These are phyloP conservation scores for Trachelus iudaicus DNA, from an alignment of 2,888 invertebrate genomes.

Conservation along the genomic window DNA sequence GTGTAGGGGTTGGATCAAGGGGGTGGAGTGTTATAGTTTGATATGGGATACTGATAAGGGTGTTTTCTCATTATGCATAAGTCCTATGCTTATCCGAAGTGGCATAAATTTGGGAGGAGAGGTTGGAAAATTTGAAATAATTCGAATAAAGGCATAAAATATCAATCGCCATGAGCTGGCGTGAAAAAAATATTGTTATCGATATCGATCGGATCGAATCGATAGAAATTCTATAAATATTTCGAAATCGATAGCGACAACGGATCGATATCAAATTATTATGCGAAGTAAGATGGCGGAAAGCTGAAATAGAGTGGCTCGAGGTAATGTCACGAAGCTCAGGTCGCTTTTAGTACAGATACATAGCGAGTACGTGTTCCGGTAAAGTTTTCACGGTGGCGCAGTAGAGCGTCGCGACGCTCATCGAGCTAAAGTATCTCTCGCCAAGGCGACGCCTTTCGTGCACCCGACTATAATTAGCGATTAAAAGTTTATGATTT, in stretches of 20 bases:
- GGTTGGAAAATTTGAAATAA: too few species aligned
- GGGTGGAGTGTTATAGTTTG: neutral
- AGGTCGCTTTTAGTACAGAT: neutral
- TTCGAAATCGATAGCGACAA: neutral
- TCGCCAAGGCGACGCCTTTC: neutral
- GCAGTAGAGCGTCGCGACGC: neutral
- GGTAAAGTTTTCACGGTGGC: neutral
- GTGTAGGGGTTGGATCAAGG: neutral
- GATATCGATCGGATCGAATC: too few species aligned
- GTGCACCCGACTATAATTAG: constrained; percentile 37
- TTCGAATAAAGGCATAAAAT: too few species aligned
- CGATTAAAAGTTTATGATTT: constrained; percentile 46
- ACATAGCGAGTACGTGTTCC: neutral
- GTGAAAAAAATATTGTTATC: too few species aligned
- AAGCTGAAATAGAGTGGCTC: neutral
- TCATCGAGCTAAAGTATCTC: constrained; percentile 10
- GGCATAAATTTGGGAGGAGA: too few species aligned
- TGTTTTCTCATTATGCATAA: neutral
- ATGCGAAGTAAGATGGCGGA: neutral
- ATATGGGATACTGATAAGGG: neutral
- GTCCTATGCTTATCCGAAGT: neutral
- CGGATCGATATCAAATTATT: neutral
- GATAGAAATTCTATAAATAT: too few species aligned
- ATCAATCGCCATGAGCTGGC: too few species aligned
- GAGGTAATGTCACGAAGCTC: neutral